A percentile compares a stretch with the other conserved stretches of the same genome.
Evolutionary conservation across 1,140 invertebrate species (phyloP).

Genomic region (Hypsibius dujardini): DNA sequence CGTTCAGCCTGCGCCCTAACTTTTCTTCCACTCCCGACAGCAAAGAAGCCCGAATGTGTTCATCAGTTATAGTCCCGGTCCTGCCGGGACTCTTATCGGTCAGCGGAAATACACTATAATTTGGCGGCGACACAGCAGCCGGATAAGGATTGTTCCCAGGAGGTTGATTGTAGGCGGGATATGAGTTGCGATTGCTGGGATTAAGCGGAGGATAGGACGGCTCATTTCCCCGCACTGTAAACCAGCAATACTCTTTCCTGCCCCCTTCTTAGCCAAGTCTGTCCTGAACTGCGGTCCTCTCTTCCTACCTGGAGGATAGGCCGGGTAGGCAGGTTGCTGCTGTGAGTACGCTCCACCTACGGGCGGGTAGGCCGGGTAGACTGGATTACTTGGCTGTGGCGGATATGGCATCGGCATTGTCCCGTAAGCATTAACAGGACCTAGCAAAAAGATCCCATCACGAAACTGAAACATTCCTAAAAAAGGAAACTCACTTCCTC

Average conservation of each 20-base stretch:
- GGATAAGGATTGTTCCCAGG: constrained; percentile 16
- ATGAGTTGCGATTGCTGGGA: neutral
- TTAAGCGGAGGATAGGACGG: neutral
- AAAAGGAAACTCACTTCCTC: too few relatives aligned
- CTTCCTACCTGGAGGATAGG: constrained; percentile 20
- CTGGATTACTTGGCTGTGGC: constrained; percentile 30
- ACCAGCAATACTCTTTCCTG: too few relatives aligned
- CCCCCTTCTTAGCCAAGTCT: too few relatives aligned
- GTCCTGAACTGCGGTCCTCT: neutral
- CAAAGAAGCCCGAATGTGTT: constrained; percentile 79
- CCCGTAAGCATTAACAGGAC: neutral
- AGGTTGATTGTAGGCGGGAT: constrained; percentile 19
- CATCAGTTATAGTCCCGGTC: constrained; percentile 68
- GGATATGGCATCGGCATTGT: constrained; percentile 20
- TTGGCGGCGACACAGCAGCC: neutral
- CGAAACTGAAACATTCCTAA: too few relatives aligned
- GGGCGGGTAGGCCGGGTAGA: constrained; percentile 27
- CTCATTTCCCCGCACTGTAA: too few relatives aligned
- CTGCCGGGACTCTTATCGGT: constrained; percentile 18
- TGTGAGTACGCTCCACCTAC: constrained; percentile 27
- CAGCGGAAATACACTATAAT: constrained; percentile 20
- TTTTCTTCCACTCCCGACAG: constrained; percentile 88
- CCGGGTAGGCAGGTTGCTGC: constrained; percentile 24
- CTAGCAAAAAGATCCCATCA: neutral
- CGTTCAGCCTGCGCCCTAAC: constrained; percentile 60